A percentile compares a stretch with the other conserved stretches of the same genome.
Conservation (phyloP, 2,797 vertebrate genomes). For the Glyptemys insculpta region DNA sequence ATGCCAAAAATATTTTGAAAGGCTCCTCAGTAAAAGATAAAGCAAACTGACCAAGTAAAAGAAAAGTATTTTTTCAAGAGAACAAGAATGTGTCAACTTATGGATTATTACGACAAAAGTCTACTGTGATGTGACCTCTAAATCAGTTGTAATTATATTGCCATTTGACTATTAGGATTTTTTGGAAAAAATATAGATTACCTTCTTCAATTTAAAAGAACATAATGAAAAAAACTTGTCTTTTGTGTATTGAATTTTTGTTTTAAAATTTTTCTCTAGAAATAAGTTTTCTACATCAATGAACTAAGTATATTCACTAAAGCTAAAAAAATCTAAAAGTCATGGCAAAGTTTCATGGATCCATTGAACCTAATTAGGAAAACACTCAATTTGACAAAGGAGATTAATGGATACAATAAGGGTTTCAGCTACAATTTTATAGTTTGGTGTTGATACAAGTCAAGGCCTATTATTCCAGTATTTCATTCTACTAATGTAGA, state of each 20-base stretch:
- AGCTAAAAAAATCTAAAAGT: background rate
- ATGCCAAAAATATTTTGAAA: conserved; percentile 14
- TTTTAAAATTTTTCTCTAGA: background rate
- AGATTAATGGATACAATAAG: background rate
- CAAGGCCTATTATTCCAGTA: too few species aligned
- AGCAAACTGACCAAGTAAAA: background rate
- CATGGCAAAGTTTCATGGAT: background rate
- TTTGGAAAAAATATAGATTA: background rate
- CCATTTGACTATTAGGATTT: background rate
- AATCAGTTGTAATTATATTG: background rate
- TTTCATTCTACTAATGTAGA: background rate
- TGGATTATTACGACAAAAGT: background rate
- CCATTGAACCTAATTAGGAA: background rate
- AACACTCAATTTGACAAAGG: background rate
- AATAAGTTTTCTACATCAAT: background rate
- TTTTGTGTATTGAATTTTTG: background rate
- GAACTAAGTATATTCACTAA: background rate
- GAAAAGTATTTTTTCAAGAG: background rate
- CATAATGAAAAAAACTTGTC: background rate
- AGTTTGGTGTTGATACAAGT: background rate
- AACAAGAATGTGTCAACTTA: background rate
- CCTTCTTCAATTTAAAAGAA: background rate
- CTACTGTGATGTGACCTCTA: background rate
- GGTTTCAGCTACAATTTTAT: background rate
- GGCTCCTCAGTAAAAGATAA: conserved; percentile 24